Conservation (phyloP, 2,797 vertebrate species). For the Hemibagrus guttatus region DNA sequence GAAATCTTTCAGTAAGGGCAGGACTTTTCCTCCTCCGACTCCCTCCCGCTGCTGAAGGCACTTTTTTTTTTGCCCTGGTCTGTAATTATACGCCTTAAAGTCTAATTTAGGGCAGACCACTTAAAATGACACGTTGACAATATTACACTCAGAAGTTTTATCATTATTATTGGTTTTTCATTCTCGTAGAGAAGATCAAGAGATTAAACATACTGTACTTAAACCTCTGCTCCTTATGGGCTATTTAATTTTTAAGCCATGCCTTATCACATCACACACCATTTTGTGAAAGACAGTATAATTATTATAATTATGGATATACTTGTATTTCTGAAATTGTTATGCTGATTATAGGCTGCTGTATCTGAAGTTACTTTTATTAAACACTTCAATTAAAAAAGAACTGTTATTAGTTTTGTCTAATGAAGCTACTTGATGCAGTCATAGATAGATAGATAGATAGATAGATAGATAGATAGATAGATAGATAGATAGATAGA, state of each 20-base stretch:
- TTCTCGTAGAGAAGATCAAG: background rate
- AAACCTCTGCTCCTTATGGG: background rate
- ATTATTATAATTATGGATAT: background rate
- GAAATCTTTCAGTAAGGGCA: slow-evolving; percentile 61
- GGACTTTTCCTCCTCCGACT: slow-evolving; percentile 55
- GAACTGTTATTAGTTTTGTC: background rate
- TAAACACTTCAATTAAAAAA: background rate
- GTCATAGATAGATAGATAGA: background rate
- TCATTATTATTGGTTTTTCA: background rate
- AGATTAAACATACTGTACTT: background rate
- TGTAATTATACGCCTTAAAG: slow-evolving; percentile 50
- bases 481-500: too few species aligned
- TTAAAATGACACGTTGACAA: slow-evolving; percentile 51
- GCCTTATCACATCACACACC: background rate
- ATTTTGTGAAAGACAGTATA: background rate
- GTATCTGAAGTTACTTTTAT: background rate
- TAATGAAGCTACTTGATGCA: background rate
- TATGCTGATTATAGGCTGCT: background rate
- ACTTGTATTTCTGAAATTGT: background rate
- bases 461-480: too few species aligned
- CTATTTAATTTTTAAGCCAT: background rate
- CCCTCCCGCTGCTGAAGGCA: slow-evolving; percentile 34
- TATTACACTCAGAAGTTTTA: slow-evolving; percentile 5
- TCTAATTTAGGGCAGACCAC: slow-evolving; percentile 44
- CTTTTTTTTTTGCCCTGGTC: slow-evolving; percentile 26